Base-by-base conservation (phyloP, 2,113 vertebrate species). In the Ptyas mucosa region DNA sequence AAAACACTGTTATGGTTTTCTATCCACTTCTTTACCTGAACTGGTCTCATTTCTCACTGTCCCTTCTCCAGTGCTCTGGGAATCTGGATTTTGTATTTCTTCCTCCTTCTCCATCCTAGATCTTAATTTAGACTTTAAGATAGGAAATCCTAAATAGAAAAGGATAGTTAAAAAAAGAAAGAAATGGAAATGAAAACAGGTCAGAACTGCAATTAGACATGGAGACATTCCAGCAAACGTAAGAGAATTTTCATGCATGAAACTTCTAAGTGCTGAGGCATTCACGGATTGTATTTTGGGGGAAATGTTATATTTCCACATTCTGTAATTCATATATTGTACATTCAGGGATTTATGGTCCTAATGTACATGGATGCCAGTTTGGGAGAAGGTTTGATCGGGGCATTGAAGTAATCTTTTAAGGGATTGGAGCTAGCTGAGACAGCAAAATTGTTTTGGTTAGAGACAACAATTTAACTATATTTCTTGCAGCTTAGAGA, bases 61-160 rank as follows among this genome's bases (percentile, higher is more conserved):
- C 20, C 14, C 52, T 91, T 57, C 29, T 52, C 21, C 51, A 24
- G 51, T 53, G 20, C 34, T 53, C 23, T 91, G 57, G 58, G 43
- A 61, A 91, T 90, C 85, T 43, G n/a, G 8, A 18, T 49, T 39
- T 39, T 43, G 21, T 15, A 5, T 75, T 75, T 57, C 89, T 51
- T 91, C 92, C 39, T 53, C 58, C 34, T 15, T 69, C 61, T 93
- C 92, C 92, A 93, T 90, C 51, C 2, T 69, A 9, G 24, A 55
- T 12, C 26, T 91, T 34, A 85, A 14, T 26, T 88, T 75, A 81
- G 26, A 21, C 34, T 55, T 81, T 23, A 53, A 55, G 61, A 81
- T 34, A 21, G 21, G 51, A 93, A 88, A 75, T 90, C 85, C 89
- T 93, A 64, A 69, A 51, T 14, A 87, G 8, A 26, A 39, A 55